phyloP scores from a whole-genome alignment of 2,888 invertebrate genomes.

The Tiliacea aurago region DNA sequence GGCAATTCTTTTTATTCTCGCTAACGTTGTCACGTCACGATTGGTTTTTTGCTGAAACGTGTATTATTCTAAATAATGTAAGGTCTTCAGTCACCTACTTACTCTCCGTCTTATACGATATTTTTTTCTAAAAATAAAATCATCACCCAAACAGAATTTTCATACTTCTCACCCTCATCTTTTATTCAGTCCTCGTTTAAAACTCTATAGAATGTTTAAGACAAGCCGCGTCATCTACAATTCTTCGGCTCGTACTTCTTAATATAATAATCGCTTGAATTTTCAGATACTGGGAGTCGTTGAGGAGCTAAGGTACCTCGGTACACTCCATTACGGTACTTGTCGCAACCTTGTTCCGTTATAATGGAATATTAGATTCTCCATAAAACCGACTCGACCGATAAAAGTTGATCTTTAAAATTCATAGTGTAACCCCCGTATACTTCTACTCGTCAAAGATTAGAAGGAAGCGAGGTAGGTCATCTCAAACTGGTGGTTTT shows the following conservation, averaged over 20 bases:
- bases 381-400: slow-evolving; percentile 79
- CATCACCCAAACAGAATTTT: slow-evolving; percentile 55
- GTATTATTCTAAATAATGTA: slow-evolving; percentile 37
- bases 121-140: slow-evolving; percentile 50
- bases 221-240: slow-evolving; percentile 66
- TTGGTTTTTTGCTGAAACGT: slow-evolving; percentile 31
- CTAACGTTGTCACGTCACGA: slow-evolving; percentile 36
- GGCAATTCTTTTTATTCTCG: slow-evolving; percentile 16
- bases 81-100: slow-evolving; percentile 30
- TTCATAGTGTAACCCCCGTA: slow-evolving; percentile 56
- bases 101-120: slow-evolving; percentile 19
- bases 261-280: slow-evolving; percentile 69
- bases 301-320: slow-evolving; percentile 70
- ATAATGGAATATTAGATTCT: slow-evolving; percentile 88
- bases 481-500: slow-evolving; percentile 70
- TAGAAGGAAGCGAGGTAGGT: slow-evolving; percentile 61
- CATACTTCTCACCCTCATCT: slow-evolving; percentile 65
- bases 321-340: slow-evolving; percentile 78
- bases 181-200: slow-evolving; percentile 70
- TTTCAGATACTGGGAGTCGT: slow-evolving; percentile 66
- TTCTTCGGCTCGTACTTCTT: slow-evolving; percentile 57
- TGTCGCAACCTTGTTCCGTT: slow-evolving; percentile 78
- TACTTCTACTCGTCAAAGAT: slow-evolving; percentile 42
- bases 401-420: slow-evolving; percentile 80
- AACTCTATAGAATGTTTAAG: slow-evolving; percentile 66